Evolutionary conservation across 2,113 vertebrate species (phyloP).

Genomic region (Rhinopomastus cyanomelas): DNA sequence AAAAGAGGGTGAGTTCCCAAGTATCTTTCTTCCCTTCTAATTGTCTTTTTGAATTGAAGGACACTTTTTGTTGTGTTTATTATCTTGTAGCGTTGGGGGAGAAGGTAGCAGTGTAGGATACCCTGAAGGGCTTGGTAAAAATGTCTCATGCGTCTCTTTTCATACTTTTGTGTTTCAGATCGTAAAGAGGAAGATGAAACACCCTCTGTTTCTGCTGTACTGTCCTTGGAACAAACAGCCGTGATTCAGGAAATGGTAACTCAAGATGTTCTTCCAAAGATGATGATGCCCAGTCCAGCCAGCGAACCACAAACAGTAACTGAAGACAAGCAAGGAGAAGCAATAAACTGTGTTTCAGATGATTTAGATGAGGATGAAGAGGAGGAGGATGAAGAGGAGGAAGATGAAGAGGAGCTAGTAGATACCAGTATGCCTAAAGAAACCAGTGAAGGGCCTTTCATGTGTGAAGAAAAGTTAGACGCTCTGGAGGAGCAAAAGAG

Average conservation of each 20-base stretch:
- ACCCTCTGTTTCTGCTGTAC: conserved; percentile 63
- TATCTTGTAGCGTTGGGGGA: not conserved
- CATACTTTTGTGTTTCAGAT: conserved; percentile 67
- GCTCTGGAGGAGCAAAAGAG: conserved; percentile 75
- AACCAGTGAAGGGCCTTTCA: conserved; percentile 56
- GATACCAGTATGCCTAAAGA: conserved; percentile 54
- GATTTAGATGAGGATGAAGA: conserved; percentile 72
- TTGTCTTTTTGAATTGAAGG: not conserved
- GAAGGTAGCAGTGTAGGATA: not conserved
- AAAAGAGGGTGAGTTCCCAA: conserved; percentile 76
- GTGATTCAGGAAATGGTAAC: conserved; percentile 70
- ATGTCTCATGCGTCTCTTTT: not conserved
- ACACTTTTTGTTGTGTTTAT: not conserved
- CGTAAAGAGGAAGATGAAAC: conserved; percentile 75
- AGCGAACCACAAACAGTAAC: conserved; percentile 65
- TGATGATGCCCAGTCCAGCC: conserved; percentile 37
- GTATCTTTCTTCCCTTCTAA: not conserved
- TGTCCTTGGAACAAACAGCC: conserved; percentile 75
- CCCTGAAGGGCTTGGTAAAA: not conserved
- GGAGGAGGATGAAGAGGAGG: conserved; percentile 69
- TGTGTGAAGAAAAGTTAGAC: conserved; percentile 76
- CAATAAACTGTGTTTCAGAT: conserved; percentile 47
- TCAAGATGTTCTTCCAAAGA: conserved; percentile 66
- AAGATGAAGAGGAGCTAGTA: conserved; percentile 71
- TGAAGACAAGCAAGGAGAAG: conserved; percentile 63